Base-by-base conservation (phyloP, 2,888 invertebrate genomes). In the Dusona sp. region DNA sequence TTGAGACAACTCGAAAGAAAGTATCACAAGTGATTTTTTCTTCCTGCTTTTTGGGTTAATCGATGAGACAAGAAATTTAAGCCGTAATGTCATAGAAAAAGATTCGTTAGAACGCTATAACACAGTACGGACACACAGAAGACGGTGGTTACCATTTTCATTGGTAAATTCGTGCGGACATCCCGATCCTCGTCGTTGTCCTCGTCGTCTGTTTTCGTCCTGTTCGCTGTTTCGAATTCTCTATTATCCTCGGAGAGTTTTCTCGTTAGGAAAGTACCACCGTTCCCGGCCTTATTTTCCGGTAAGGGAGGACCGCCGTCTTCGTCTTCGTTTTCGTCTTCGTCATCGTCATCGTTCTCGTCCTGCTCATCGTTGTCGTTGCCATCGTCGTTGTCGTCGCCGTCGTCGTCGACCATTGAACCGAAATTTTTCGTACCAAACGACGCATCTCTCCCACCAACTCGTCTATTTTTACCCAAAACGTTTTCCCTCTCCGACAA, bases 141-240 rank as follows among this genome's bases (percentile, higher is more conserved):
- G 90, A 93, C 93, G 92, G 94, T 94, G 91, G 94, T 94, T 93
- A 94, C 93, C 94, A 94, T 94, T 93, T 93, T 91, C 92, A 94
- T 92, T 88, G 94, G 93, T 92, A 93, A 90, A 92, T 91, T 92
- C 91, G 91, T 90, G 90, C 91, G 90, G 87, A 89, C 90, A 88
- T 90, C 90, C 75, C 90, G 91, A 90, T 92, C 90, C 89, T 89
- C 91, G 89, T 90, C 90, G 77, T 91, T 91, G 83, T 75, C 80
- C 70, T 68, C 73, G 72, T 72, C 19, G 64, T 74, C 22, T 22
- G 54, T 29, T 65, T 45, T 87, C 48, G 13, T 57, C 77, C 57
- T 16, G 33, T 72, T 82, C 79, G 87, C 73, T 87, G 84, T 86
- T 81, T 89, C 88, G 84, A 75, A 84, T 77, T 86, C 91, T 89